Evolutionary conservation across 2,113 vertebrate species (phyloP).

Genomic region (Myotis yumanensis): DNA sequence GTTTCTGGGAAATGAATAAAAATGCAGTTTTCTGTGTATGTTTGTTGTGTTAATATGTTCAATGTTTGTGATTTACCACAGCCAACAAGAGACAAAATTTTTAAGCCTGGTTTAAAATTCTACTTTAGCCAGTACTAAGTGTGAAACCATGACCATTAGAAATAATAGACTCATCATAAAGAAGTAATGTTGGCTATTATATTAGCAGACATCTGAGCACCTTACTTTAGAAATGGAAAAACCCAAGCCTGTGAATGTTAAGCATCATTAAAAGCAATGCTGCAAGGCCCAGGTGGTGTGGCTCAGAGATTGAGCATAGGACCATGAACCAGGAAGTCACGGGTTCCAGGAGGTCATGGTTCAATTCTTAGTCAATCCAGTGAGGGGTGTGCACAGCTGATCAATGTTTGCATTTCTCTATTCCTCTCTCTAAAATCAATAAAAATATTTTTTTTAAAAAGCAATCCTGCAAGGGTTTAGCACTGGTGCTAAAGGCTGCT

Average conservation of each 20-base stretch:
- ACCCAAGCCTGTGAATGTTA: not conserved
- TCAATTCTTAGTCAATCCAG: too few species aligned
- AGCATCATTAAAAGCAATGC: not conserved
- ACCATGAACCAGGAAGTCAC: too few species aligned
- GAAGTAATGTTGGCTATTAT: not conserved
- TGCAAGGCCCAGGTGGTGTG: not conserved
- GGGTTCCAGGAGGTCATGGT: too few species aligned
- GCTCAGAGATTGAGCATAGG: too few species aligned
- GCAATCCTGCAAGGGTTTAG: not conserved
- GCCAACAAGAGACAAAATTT: not conserved
- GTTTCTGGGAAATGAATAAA: slow-evolving; percentile 22
- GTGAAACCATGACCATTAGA: not conserved
- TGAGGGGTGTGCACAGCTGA: too few species aligned
- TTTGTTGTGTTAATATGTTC: not conserved
- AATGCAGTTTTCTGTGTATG: not conserved
- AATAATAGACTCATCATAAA: slow-evolving; percentile 3
- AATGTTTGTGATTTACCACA: slow-evolving; percentile 47
- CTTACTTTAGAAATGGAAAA: not conserved
- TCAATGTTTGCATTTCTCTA: too few species aligned
- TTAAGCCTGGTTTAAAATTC: slow-evolving; percentile 50
- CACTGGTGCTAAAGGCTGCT: not conserved
- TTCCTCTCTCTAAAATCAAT: too few species aligned
- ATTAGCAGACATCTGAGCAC: not conserved
- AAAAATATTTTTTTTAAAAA: not conserved
- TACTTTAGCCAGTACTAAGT: not conserved